Evolutionary conservation across 2,888 invertebrate genomes (phyloP).

Genomic region (Aplocera efformata): DNA sequence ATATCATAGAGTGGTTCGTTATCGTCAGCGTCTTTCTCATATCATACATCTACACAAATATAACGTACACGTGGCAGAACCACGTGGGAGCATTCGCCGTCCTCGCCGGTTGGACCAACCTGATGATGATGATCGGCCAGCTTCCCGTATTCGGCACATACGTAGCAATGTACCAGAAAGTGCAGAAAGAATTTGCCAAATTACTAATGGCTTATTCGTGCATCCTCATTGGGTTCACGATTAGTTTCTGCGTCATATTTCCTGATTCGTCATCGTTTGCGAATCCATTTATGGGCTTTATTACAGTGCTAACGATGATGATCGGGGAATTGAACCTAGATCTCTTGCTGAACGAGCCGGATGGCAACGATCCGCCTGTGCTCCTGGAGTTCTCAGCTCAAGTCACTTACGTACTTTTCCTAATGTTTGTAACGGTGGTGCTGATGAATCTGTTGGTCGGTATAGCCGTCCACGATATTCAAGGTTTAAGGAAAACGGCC

Average conservation of each 20-base stretch:
- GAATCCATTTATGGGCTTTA: slow-evolving; percentile 91
- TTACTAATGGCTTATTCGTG: slow-evolving; percentile 92
- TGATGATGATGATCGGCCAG: slow-evolving; percentile 95
- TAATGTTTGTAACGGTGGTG: slow-evolving; percentile 91
- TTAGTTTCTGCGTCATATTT: slow-evolving; percentile 93
- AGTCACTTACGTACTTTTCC: slow-evolving; percentile 88
- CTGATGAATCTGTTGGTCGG: slow-evolving; percentile 92
- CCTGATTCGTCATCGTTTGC: slow-evolving; percentile 90
- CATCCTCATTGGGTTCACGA: slow-evolving; percentile 91
- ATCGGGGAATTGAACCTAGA: slow-evolving; percentile 91
- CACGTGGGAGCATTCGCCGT: slow-evolving; percentile 93
- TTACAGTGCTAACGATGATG: slow-evolving; percentile 94
- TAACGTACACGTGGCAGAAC: slow-evolving; percentile 89
- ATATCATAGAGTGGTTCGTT: slow-evolving; percentile 93
- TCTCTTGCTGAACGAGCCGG: slow-evolving; percentile 86
- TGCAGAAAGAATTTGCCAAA: slow-evolving; percentile 92
- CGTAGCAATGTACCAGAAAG: slow-evolving; percentile 94
- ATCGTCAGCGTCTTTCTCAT: slow-evolving; percentile 91
- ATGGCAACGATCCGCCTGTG: slow-evolving; percentile 87
- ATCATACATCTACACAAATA: slow-evolving; percentile 89
- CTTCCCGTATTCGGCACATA: slow-evolving; percentile 93
- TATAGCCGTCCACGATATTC: slow-evolving; percentile 93
- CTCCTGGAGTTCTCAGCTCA: slow-evolving; percentile 90
- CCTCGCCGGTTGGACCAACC: slow-evolving; percentile 91
- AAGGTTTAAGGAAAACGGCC: slow-evolving; percentile 91